Percentiles rank a stretch among this genome's conserved stretches.
phyloP scores from a whole-genome alignment of 2,797 vertebrate species.

The Apodemus agrarius region DNA sequence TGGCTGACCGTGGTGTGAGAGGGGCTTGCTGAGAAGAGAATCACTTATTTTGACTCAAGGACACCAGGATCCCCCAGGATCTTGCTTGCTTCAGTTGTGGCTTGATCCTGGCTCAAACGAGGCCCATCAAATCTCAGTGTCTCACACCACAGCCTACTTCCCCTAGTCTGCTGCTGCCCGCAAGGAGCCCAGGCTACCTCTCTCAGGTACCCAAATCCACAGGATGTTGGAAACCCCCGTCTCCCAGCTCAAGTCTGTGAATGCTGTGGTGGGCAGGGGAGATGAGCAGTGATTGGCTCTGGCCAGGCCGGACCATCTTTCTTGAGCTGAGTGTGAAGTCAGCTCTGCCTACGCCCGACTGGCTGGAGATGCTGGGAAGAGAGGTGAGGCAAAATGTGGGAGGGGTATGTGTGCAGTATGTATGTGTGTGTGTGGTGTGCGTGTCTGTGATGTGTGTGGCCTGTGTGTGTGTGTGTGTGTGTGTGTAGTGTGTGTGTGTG shows the following conservation, averaged over 20 bases:
- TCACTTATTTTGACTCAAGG: neutral
- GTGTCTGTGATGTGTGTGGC: too few relatives aligned
- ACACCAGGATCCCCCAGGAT: neutral
- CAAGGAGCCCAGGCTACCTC: neutral
- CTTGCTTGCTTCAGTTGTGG: slow-evolving; percentile 3
- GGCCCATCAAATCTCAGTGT: neutral
- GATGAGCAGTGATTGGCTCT: neutral
- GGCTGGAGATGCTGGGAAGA: neutral
- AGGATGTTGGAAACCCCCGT: neutral
- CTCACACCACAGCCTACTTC: neutral
- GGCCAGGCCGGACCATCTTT: neutral
- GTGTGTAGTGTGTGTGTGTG: too few relatives aligned
- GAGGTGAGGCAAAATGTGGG: too few relatives aligned
- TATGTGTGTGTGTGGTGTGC: too few relatives aligned
- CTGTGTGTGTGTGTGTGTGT: too few relatives aligned
- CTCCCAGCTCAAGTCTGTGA: neutral
- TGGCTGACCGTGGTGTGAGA: neutral
- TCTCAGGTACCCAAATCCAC: neutral
- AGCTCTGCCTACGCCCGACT: neutral
- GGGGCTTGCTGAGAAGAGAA: neutral
- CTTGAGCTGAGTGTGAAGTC: neutral
- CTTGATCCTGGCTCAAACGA: neutral
- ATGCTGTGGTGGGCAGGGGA: neutral
- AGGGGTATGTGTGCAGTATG: too few relatives aligned
- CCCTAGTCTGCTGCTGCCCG: neutral